These are phyloP conservation scores for Himalopsyche anomala DNA, from an alignment of 2,888 invertebrate species.

Conservation along the genomic window DNA sequence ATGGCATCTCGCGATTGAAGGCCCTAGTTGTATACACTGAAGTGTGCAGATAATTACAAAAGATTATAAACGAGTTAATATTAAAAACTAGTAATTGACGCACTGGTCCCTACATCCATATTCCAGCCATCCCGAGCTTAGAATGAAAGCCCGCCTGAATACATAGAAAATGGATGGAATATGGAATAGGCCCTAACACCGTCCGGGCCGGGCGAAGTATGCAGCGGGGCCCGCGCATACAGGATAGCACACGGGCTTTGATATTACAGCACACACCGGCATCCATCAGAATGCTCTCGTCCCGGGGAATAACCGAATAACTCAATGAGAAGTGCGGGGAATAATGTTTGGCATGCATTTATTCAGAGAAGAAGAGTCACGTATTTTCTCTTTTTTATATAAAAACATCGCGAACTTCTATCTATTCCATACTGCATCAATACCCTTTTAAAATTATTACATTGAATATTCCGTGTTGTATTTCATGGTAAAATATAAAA, in stretches of 20 bases:
- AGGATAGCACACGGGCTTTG: constrained; percentile 52
- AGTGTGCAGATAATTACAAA: no score
- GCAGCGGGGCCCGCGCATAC: constrained; percentile 9
- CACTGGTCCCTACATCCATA: constrained; percentile 49
- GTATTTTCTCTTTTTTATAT: constrained; percentile 58
- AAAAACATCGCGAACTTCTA: constrained; percentile 54
- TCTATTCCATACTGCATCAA: constrained; percentile 46
- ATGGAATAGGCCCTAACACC: constrained; percentile 57
- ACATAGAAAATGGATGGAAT: constrained; percentile 59
- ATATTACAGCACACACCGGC: constrained; percentile 63
- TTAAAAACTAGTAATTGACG: not conserved
- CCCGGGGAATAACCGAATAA: constrained; percentile 63
- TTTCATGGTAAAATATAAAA: not conserved
- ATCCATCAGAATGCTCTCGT: constrained; percentile 63
- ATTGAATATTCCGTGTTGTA: constrained; percentile 4
- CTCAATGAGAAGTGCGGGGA: constrained; percentile 61
- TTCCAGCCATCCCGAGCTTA: constrained; percentile 51
- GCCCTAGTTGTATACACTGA: no score
- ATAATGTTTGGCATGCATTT: constrained; percentile 62
- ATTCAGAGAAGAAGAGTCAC: constrained; percentile 59
- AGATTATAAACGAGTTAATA: not conserved
- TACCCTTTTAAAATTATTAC: constrained; percentile 50
- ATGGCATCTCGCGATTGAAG: no score
- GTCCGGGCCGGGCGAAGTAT: constrained; percentile 44
- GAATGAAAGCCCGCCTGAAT: constrained; percentile 47